Evolutionary conservation across 2,113 vertebrate genomes (phyloP).

Genomic region (Siphamia tubifer): DNA sequence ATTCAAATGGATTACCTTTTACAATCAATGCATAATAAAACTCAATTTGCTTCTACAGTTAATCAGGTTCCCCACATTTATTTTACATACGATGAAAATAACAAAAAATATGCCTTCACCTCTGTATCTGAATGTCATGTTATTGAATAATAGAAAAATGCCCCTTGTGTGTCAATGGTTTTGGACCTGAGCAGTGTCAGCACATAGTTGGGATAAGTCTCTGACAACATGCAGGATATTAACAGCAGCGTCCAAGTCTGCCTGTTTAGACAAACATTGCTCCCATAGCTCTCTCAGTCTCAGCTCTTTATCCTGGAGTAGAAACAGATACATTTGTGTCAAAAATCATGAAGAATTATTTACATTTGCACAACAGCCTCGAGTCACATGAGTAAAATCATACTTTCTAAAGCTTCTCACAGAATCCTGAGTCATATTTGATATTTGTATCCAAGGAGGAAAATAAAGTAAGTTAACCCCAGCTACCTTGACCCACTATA

Average conservation of each 20-base stretch:
- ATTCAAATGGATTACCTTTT: background rate
- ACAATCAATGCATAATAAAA: background rate
- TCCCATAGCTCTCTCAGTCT: conserved; percentile 77
- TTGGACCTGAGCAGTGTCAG: conserved; percentile 82
- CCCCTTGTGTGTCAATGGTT: background rate
- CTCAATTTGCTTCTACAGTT: background rate
- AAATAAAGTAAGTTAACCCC: background rate
- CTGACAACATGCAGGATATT: conserved; percentile 74
- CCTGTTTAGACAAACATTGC: conserved; percentile 69
- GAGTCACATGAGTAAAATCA: background rate
- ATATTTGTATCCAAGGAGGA: background rate
- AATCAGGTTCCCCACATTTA: background rate
- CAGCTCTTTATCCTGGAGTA: conserved; percentile 67
- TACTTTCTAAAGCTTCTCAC: background rate
- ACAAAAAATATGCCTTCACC: too few relatives aligned
- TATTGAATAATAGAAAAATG: background rate
- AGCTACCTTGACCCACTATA: background rate
- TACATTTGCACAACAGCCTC: background rate
- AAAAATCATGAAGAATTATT: background rate
- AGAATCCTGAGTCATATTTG: background rate
- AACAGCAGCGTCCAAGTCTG: conserved; percentile 74
- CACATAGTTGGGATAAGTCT: conserved; percentile 72
- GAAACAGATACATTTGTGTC: background rate
- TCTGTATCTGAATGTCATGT: too few relatives aligned
- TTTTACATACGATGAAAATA: background rate